Conservation (phyloP, 2,888 invertebrate species). For the Heliothis peltigera region DNA sequence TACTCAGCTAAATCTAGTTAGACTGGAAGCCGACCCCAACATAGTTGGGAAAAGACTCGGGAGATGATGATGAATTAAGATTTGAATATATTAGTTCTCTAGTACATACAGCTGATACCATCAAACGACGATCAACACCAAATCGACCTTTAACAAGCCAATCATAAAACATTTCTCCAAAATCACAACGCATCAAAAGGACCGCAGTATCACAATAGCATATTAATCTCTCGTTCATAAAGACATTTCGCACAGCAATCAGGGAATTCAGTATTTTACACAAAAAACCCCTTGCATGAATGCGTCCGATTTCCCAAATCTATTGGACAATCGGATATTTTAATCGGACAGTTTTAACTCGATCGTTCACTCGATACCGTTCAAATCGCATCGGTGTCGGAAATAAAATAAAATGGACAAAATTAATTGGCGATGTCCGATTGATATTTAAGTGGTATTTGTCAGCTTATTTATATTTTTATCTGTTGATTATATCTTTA, state of each 20-base stretch:
- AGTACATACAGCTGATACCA: too few species aligned
- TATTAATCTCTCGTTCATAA: constrained; percentile 21
- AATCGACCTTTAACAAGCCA: too few species aligned
- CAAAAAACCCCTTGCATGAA: constrained; percentile 40
- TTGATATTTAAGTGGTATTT: constrained; percentile 49
- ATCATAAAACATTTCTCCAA: background rate
- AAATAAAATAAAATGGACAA: constrained; percentile 52
- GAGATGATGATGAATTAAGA: too few species aligned
- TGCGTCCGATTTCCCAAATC: constrained; percentile 57
- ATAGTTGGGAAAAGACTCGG: too few species aligned
- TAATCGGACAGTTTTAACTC: constrained; percentile 59
- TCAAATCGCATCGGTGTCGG: constrained; percentile 42
- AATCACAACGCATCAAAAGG: background rate
- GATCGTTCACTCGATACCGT: constrained; percentile 51
- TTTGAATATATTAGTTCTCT: too few species aligned
- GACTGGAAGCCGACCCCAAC: too few species aligned
- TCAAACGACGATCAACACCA: too few species aligned
- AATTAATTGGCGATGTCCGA: constrained; percentile 45
- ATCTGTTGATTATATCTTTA: too few species aligned
- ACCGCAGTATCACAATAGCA: constrained; percentile 8
- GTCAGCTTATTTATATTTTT: constrained; percentile 6
- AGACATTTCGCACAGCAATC: constrained; percentile 26
- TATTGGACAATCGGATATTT: constrained; percentile 67
- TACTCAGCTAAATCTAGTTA: too few species aligned
- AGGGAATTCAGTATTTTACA: constrained; percentile 36